These are phyloP conservation scores for Amazonetta brasiliensis DNA, from an alignment of 2,797 vertebrate genomes.

Conservation along the genomic window DNA sequence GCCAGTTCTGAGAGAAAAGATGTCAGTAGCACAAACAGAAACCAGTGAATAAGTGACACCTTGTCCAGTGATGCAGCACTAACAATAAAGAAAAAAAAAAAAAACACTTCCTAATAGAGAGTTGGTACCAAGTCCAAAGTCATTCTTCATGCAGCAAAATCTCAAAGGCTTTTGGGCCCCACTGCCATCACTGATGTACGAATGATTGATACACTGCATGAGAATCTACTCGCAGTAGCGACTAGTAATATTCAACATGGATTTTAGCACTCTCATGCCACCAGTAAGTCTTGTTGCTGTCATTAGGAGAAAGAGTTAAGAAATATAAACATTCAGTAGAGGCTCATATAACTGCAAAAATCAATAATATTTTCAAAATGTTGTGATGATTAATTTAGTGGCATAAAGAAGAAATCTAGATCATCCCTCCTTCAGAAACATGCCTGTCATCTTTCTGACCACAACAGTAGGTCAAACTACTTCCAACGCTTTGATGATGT, in stretches of 20 bases:
- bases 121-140: not conserved
- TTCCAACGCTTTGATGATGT: not conserved
- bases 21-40: not conserved
- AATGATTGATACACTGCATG: not conserved
- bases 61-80: not conserved
- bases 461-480: not conserved
- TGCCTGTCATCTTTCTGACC: not conserved
- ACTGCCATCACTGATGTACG: not conserved
- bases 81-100: not conserved
- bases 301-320: not conserved
- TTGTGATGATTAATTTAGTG: not conserved
- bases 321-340: not conserved
- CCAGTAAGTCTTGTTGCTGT: not conserved
- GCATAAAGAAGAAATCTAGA: not conserved
- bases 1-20: not conserved
- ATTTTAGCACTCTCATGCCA: constrained; percentile 3
- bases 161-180: not conserved
- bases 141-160: not conserved
- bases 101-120: not conserved
- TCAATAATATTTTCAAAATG: constrained; percentile 6
- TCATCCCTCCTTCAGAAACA: not conserved
- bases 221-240: not conserved
- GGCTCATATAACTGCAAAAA: not conserved
- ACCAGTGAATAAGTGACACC: not conserved
- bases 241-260: not conserved